phyloP scores from a whole-genome alignment of 2,113 vertebrate species.

The Micronycteris hirsuta region DNA sequence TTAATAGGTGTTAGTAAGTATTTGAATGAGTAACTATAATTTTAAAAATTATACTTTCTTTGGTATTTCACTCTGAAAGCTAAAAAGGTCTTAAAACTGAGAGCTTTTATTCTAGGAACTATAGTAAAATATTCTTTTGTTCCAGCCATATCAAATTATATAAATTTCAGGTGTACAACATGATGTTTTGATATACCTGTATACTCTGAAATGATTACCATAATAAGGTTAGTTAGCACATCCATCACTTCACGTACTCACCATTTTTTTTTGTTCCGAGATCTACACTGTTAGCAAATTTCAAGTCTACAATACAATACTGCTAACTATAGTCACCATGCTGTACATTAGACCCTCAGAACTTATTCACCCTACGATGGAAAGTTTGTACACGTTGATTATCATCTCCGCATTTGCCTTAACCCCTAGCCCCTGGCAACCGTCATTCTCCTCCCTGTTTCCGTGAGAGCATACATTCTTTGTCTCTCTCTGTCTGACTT shows the following conservation, averaged over 20 bases:
- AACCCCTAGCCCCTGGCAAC: neutral
- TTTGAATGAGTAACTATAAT: neutral
- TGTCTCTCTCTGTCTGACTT: neutral
- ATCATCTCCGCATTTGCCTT: neutral
- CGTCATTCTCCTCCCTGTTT: neutral
- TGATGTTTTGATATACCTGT: neutral
- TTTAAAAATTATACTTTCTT: constrained; percentile 1
- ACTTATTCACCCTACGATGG: neutral
- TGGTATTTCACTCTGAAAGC: neutral
- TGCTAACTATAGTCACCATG: neutral
- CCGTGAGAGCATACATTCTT: neutral
- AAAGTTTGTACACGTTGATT: neutral
- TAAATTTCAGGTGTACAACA: neutral
- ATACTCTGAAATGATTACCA: neutral
- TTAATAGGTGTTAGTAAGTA: neutral
- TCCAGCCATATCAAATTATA: neutral
- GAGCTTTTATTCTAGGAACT: neutral
- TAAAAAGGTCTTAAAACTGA: neutral
- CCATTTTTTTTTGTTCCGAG: neutral
- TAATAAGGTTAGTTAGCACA: neutral
- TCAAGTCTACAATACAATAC: neutral
- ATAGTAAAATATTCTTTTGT: neutral
- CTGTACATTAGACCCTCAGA: neutral
- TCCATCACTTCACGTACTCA: neutral
- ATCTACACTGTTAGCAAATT: neutral